Percentiles rank a stretch among this genome's conserved stretches.
Conservation (phyloP, 2,888 invertebrate species). For the Eulithis testata region DNA sequence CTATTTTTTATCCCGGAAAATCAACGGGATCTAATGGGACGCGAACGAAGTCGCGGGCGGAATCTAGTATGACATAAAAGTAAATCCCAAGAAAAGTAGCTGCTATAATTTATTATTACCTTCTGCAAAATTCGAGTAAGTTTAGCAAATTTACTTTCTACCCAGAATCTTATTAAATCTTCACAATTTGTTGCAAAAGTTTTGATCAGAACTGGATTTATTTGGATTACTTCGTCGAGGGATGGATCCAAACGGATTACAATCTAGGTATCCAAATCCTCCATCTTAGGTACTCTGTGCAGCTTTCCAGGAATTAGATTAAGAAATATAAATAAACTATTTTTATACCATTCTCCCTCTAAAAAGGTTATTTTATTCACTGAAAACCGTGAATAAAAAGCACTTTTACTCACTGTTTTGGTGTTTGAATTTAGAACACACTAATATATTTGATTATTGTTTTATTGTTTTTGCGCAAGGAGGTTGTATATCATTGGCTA, state of each 20-base stretch:
- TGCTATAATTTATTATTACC: slow-evolving; percentile 6
- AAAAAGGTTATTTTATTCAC: too few relatives aligned
- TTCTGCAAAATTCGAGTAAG: slow-evolving; percentile 5
- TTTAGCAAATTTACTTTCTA: neutral
- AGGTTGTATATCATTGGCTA: too few relatives aligned
- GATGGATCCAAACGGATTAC: slow-evolving; percentile 9
- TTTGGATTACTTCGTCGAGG: slow-evolving; percentile 15
- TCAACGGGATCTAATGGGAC: too few relatives aligned
- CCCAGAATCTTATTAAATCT: slow-evolving; percentile 23
- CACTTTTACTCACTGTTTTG: too few relatives aligned
- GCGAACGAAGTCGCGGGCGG: too few relatives aligned
- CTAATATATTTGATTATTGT: too few relatives aligned
- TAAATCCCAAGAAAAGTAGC: neutral
- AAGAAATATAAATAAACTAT: slow-evolving; percentile 10
- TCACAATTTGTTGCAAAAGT: slow-evolving; percentile 22
- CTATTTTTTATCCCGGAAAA: too few relatives aligned
- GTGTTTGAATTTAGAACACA: too few relatives aligned
- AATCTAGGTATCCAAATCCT: slow-evolving; percentile 16
- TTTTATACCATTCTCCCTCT: too few relatives aligned
- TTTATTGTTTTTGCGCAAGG: too few relatives aligned
- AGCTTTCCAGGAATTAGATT: slow-evolving; percentile 11
- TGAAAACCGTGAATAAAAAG: too few relatives aligned
- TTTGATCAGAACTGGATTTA: slow-evolving; percentile 18
- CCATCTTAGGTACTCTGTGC: slow-evolving; percentile 7
- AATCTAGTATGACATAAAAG: too few relatives aligned